A percentile compares a stretch with the other conserved stretches of the same genome.
phyloP scores from a whole-genome alignment of 1,140 invertebrate genomes.

The Varroa destructor region DNA sequence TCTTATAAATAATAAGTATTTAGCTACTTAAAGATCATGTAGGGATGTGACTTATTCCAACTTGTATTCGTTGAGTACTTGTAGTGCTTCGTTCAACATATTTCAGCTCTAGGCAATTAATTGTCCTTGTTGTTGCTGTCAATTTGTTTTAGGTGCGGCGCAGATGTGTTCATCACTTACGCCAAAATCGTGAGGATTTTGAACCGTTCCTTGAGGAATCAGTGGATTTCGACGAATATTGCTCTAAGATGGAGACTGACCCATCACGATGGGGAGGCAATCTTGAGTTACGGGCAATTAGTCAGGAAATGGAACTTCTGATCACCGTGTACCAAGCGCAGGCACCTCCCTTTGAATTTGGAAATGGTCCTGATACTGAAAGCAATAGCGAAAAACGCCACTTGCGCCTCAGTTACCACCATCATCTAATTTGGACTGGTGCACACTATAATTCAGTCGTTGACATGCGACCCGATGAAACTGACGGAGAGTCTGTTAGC shows the following conservation, averaged over 20 bases:
- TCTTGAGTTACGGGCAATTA: slow-evolving; percentile 1
- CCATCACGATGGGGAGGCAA: slow-evolving; percentile 10
- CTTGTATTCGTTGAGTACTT: too few species aligned
- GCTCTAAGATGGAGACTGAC: slow-evolving; percentile 6
- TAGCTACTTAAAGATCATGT: too few species aligned
- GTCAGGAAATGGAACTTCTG: not conserved
- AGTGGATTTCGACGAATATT: slow-evolving; percentile 10
- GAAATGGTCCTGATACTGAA: not conserved
- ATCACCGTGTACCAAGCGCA: not conserved
- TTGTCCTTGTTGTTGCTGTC: too few species aligned
- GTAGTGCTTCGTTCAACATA: too few species aligned
- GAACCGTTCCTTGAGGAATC: slow-evolving; percentile 8
- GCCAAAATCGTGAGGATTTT: slow-evolving; percentile 7
- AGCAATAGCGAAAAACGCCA: not conserved
- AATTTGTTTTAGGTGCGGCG: too few species aligned
- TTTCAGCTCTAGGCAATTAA: too few species aligned
- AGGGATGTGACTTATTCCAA: too few species aligned
- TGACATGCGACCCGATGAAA: slow-evolving; percentile 6
- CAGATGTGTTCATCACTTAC: not conserved
- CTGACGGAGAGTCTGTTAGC: not conserved
- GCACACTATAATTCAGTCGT: slow-evolving; percentile 20
- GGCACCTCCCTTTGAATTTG: not conserved
- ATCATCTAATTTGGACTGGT: not conserved
- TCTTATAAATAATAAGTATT: too few species aligned
- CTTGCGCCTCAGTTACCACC: not conserved